phyloP scores from a whole-genome alignment of 2,113 vertebrate genomes.

The Calidris pygmaea region DNA sequence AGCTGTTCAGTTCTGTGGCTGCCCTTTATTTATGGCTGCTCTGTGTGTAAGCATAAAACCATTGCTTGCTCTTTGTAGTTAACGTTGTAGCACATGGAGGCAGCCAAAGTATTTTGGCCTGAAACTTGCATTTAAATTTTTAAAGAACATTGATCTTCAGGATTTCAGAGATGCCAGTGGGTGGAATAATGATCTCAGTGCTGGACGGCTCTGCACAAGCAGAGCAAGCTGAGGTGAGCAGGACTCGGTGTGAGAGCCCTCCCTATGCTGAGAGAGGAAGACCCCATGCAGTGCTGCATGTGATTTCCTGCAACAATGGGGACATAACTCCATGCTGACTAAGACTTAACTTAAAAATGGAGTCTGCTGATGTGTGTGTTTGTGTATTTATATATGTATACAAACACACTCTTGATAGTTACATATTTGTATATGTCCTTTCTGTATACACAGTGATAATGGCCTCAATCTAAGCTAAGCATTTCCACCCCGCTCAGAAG shows the following conservation, averaged over 20 bases:
- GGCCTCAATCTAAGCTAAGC: neutral
- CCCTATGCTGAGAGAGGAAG: neutral
- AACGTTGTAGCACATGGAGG: neutral
- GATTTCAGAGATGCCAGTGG: neutral
- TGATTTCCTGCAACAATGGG: neutral
- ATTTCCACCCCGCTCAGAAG: neutral
- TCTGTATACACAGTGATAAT: neutral
- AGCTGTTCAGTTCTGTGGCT: neutral
- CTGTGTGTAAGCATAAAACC: neutral
- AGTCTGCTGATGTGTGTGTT: neutral
- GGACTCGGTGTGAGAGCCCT: fast-evolving
- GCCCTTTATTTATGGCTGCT: neutral
- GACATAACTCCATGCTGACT: neutral
- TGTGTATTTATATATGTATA: neutral
- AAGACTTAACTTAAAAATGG: neutral
- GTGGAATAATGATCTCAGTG: neutral
- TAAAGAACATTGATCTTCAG: neutral
- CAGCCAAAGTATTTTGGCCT: neutral
- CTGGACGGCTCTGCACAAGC: neutral
- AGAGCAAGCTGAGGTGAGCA: neutral
- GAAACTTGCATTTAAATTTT: neutral
- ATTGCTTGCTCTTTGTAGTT: neutral
- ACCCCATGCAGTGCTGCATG: fast-evolving
- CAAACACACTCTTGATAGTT: neutral
- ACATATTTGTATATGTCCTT: neutral